Percentiles rank a stretch among this genome's conserved stretches.
These are phyloP conservation scores for Carcharodon carcharias DNA, from an alignment of 2,797 vertebrate species.

Conservation along the genomic window DNA sequence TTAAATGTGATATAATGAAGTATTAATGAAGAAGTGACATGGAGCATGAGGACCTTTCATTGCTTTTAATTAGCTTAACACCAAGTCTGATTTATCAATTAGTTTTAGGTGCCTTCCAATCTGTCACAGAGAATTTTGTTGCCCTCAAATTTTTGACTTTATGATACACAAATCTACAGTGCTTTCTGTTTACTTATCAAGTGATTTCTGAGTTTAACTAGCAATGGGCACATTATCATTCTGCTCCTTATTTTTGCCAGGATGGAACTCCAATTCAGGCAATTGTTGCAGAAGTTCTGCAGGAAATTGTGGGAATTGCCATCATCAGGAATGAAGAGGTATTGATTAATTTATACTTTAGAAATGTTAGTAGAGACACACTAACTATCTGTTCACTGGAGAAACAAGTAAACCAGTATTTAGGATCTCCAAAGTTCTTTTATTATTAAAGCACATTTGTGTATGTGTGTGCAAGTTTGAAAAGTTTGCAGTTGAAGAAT, in stretches of 20 bases:
- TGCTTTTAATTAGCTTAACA: not conserved
- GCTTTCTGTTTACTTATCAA: not conserved
- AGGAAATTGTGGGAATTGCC: conserved; percentile 68
- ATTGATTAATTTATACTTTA: conserved; percentile 35
- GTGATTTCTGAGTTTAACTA: not conserved
- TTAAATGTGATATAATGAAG: not conserved
- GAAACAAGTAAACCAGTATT: not conserved
- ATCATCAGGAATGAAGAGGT: conserved; percentile 82
- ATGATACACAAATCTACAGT: not conserved
- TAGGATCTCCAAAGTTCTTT: not conserved
- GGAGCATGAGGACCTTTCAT: not conserved
- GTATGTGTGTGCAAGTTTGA: not conserved
- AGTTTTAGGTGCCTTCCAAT: not conserved
- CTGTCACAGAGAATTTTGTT: not conserved
- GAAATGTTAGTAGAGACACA: not conserved
- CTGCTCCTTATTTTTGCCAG: conserved; percentile 52
- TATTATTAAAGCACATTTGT: not conserved
- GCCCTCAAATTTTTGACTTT: not conserved
- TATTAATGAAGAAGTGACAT: not conserved
- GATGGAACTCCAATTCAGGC: conserved; percentile 64
- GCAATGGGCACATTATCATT: conserved; percentile 39
- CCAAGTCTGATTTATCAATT: not conserved
- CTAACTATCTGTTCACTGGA: not conserved
- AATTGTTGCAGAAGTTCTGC: conserved; percentile 67
- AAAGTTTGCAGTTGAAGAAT: not conserved